Base-by-base conservation (phyloP, 2,797 vertebrate genomes). In the Orientallactaga sibirica region DNA sequence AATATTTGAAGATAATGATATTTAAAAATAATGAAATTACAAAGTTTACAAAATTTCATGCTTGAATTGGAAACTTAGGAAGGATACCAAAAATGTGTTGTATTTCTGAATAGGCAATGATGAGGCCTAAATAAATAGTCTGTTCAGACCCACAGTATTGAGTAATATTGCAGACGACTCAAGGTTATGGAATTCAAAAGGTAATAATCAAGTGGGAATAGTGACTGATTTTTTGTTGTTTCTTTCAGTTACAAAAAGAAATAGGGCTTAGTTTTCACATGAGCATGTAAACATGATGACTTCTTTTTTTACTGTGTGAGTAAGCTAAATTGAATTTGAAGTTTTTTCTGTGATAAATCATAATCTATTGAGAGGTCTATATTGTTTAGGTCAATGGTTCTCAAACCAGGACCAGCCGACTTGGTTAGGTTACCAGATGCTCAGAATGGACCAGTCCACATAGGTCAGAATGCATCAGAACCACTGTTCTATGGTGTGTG, bases 1-100 rank as follows among this genome's bases (percentile, higher is more conserved):
- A 71, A 61, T 2, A 55, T 92, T 95, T 74, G n/a, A 67, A 92
- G 16, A 88, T 5, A 92, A 33, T 70, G 25, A 10, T 81, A 24
- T 43, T 68, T 76, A 48, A 55, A 55, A 64, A 67, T 22, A 81
- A 22, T 71, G 5, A 41, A 86, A 12, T 27, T 80, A 55, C 16
- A 73, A 20, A 79, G 19, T 70, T 68, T 58, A 41, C 11, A 61
- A 43, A 71, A 71, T 58, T 20, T 61, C 37, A 37, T 27, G 10
- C 68, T 48, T 77, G 16, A 6, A 2, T 18, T 84, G 11, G 1
- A 9, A 9, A 33, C n/a, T 74, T 87, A 20, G 25, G 76, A 71
- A 90, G 58, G 2, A 2, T 16, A 70, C 5, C 4, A 67, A 25
- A 94, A 61, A 76, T 33, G 0, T 37, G 20, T 4, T 74, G 25